Base-by-base conservation (phyloP, 1,140 invertebrate genomes). In the Bactericera cockerelli region DNA sequence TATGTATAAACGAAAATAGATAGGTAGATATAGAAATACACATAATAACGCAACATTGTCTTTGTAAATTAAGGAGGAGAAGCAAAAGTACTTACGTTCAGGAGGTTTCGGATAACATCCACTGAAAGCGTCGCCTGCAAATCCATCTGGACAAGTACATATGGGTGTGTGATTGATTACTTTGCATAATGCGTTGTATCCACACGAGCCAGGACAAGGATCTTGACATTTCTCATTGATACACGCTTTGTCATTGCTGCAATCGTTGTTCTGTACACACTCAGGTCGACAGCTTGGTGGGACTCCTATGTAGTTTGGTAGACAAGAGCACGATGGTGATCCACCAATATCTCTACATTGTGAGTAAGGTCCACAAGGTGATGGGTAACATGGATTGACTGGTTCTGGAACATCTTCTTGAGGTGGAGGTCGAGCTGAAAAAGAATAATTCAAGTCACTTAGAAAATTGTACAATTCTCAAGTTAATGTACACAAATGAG, bases 221-320 rank as follows among this genome's bases (percentile, higher is more conserved):
- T 86, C 79, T 58, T 79, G 73, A 65, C 84, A 87, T 68, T 82
- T 83, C 62, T 79, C 77, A 64, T 77, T 74, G 57, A 82, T 77
- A 65, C 84, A 86, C n/a, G 82, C 81, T 64, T 73, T 78, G 66
- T 83, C 81, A 19, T 81, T 75, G 10, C 81, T 64, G 68, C 84
- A 87, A 66, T 87, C 84, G 1, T 78, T 79, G 65, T 85, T 81
- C 1, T 80, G 67, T 1, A 77, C 69, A 70, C 86, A 89, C 69
- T 87, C 84, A 21, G 86, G 86, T 65, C 81, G 72, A 68, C 84
- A 87, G 16, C 81, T 81, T 67, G 80, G 79, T 2, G 85, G 86
- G 74, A 87, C 86, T 39, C 86, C 86, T 63, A 81, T 77, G 65
- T 85, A 86, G 26, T 82, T 79, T 1, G 78, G 72, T 13, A 81